Percentiles rank a stretch among this genome's conserved stretches.
phyloP scores from a whole-genome alignment of 2,888 invertebrate genomes.

The Baccha elongata region DNA sequence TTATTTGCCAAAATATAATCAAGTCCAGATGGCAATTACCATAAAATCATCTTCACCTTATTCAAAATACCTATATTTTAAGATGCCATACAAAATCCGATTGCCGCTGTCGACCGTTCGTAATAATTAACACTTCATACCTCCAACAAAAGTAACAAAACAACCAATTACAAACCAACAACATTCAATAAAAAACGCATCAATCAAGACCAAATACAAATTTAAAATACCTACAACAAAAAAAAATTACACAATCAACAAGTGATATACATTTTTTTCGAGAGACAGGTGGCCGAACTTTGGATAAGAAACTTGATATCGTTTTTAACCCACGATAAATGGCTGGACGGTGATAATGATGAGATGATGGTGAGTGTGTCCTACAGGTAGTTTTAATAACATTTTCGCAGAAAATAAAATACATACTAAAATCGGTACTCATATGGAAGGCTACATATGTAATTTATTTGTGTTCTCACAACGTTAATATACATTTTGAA shows the following conservation, averaged over 20 bases:
- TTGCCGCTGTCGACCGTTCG: conserved; percentile 1
- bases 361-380: conserved; percentile 25
- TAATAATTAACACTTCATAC: conserved; percentile 46
- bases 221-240: conserved; percentile 32
- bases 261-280: conserved; percentile 50
- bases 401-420: neutral
- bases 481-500: too few species aligned
- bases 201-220: conserved; percentile 41
- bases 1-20: neutral
- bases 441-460: too few species aligned
- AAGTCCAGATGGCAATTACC: conserved; percentile 14
- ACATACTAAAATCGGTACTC: conserved; percentile 38
- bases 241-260: conserved; percentile 63
- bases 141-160: neutral
- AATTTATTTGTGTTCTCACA: too few species aligned
- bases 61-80: too few species aligned
- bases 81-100: conserved; percentile 39
- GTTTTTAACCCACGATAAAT: conserved; percentile 42
- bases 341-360: neutral
- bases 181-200: conserved; percentile 27
- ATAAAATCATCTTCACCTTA: neutral
- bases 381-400: conserved; percentile 56
- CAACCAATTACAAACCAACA: conserved; percentile 10
- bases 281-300: conserved; percentile 68
- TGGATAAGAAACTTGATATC: conserved; percentile 71